These are phyloP conservation scores for Polypterus bichir DNA, from an alignment of 2,113 vertebrate species.

Conservation along the genomic window DNA sequence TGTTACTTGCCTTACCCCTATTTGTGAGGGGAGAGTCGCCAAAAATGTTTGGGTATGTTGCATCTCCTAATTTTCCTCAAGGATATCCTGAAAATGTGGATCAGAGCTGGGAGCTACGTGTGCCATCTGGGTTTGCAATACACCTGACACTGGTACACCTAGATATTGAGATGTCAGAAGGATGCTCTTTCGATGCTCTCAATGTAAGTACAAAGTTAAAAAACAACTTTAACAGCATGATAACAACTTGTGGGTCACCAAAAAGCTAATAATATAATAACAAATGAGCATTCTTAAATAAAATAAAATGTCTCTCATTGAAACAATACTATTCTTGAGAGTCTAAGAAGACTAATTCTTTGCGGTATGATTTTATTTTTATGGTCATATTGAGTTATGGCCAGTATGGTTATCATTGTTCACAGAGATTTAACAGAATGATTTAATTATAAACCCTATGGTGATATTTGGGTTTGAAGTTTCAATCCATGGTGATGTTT, in stretches of 20 bases:
- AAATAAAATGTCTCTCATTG: no score
- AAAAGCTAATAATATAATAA: no score
- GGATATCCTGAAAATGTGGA: conserved; percentile 57
- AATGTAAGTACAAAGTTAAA: conserved; percentile 42
- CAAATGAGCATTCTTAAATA: no score
- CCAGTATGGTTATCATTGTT: no score
- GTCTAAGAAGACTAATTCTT: no score
- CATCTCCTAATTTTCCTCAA: conserved; percentile 75
- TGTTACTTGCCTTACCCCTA: conserved; percentile 9
- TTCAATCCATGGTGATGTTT: no score
- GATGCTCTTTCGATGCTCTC: conserved; percentile 71
- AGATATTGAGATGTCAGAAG: conserved; percentile 69
- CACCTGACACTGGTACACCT: conserved; percentile 68
- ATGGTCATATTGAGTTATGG: no score
- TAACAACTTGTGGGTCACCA: not conserved
- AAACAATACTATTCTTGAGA: no score
- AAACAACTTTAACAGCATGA: not conserved
- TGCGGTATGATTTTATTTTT: no score
- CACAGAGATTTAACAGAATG: no score
- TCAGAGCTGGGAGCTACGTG: conserved; percentile 63
- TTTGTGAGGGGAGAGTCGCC: not conserved
- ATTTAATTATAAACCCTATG: no score
- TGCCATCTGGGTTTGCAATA: conserved; percentile 60
- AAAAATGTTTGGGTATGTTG: conserved; percentile 64
- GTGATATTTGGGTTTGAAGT: no score